Evolutionary conservation across 2,113 vertebrate species (phyloP).

Genomic region (Carlito syrichta): DNA sequence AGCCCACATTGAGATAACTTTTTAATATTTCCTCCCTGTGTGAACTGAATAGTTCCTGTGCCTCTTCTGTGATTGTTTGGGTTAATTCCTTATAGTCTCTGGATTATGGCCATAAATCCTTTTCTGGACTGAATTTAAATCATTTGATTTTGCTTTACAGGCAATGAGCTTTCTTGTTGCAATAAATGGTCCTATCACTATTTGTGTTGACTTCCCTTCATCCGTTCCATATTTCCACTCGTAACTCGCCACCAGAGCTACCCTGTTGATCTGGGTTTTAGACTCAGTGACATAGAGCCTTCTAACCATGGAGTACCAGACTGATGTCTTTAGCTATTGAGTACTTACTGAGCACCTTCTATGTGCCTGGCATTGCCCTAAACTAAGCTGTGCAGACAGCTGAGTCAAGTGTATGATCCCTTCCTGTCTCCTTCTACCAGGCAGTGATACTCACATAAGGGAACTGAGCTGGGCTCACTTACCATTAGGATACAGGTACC

Average conservation of each 20-base stretch:
- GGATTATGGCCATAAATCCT: not conserved
- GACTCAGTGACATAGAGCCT: not conserved
- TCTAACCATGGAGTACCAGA: not conserved
- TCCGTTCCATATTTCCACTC: not conserved
- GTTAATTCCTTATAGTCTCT: not conserved
- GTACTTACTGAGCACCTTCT: no score
- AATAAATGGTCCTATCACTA: not conserved
- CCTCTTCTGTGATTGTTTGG: not conserved
- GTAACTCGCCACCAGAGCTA: not conserved
- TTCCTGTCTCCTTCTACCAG: not conserved
- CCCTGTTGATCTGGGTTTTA: not conserved
- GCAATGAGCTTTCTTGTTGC: not conserved
- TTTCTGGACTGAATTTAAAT: not conserved
- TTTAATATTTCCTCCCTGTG: not conserved
- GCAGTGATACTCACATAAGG: not conserved
- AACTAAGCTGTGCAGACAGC: not conserved
- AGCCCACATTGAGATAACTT: not conserved
- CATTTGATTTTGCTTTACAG: not conserved
- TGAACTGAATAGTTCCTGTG: not conserved
- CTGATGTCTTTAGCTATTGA: not conserved
- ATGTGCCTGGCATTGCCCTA: not conserved
- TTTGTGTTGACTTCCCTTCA: not conserved
- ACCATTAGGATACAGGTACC: not conserved
- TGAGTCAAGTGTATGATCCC: accelerated
- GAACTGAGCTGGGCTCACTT: not conserved